Evolutionary conservation across 1,140 invertebrate genomes (phyloP), one percentile per base, ranked within the genome.

Genomic region (Trichonephila clavipes): DNA sequence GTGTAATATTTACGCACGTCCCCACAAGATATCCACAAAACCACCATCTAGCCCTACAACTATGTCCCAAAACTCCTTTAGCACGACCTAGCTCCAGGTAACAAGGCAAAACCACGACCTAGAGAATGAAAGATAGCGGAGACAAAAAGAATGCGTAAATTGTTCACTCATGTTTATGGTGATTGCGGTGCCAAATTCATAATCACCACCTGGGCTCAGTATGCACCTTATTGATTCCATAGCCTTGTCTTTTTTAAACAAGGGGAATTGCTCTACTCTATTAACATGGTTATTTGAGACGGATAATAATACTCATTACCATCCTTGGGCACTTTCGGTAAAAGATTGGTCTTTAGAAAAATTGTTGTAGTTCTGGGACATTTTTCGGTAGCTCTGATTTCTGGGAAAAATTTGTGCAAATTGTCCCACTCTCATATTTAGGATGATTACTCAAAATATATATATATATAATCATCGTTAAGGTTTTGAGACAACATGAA

Each of bases 131-230:
- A 51, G 24, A 91, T 21, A 34, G 83, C 44, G 51, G 61, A 21
- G 72, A 64, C 21, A 64, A 81, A 93, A 93, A 92, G 51, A 88
- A 93, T 77, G 62, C 28, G 34, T 21, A 93, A 93, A 93, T 93
- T 88, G 92, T 83, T 86, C 28, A 21, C 86, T 93, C 92, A 93
- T 93, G 92, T 93, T 93, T 93, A 93, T 93, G 92, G 69, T 93
- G 83, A 93, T 93, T 88, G 86, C 69, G 44, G 86, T 34, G n/a
- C 19, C 40, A 88, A 86, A 88, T 24, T 81, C 69, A 72, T 77
- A 88, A 93, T 93, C 85, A 93, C 92, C 69, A 21, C 89, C 58
- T 83, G 58, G 34, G 72, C 18, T 77, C 72, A 77, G 34, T 77
- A 77, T 40, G 72, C 28, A 77, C 72, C 72, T 28, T 28, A 16